phyloP scores from a whole-genome alignment of 2,797 vertebrate species.

The Denticeps clupeoides region DNA sequence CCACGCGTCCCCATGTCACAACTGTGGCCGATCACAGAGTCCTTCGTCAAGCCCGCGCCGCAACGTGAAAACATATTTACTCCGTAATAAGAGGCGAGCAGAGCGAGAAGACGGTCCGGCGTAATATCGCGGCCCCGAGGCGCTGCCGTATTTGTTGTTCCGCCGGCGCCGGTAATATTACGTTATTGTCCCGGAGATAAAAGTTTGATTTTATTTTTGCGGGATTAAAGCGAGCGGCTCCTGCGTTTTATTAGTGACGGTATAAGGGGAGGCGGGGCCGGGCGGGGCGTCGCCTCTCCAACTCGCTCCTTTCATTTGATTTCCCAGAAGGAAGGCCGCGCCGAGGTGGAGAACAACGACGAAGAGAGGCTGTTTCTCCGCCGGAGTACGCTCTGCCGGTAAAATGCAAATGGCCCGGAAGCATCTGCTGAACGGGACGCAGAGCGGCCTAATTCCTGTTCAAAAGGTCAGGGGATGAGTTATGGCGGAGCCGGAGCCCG shows the following conservation, averaged over 20 bases:
- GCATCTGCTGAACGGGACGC: slow-evolving; percentile 60
- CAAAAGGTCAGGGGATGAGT: slow-evolving; percentile 72
- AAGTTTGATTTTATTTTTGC: slow-evolving; percentile 66
- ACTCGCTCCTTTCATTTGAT: slow-evolving; percentile 65
- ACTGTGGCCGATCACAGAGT: too few relatives aligned
- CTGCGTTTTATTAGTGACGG: slow-evolving; percentile 61
- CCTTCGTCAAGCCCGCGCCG: too few relatives aligned
- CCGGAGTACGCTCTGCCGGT: slow-evolving; percentile 47
- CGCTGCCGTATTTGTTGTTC: slow-evolving; percentile 32
- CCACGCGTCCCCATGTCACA: too few relatives aligned
- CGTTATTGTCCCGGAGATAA: slow-evolving; percentile 61
- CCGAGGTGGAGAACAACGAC: slow-evolving; percentile 55
- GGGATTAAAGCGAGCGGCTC: slow-evolving; percentile 59
- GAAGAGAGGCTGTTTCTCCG: slow-evolving; percentile 47
- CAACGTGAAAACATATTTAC: too few relatives aligned
- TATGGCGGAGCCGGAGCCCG: slow-evolving; percentile 64
- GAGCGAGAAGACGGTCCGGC: too few relatives aligned
- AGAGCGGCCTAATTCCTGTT: slow-evolving; percentile 71
- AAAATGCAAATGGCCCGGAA: slow-evolving; percentile 65
- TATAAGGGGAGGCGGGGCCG: slow-evolving; percentile 36
- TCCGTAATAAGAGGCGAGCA: too few relatives aligned
- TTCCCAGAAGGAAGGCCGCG: slow-evolving; percentile 58
- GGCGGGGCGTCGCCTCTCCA: slow-evolving; percentile 40
- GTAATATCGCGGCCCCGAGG: slow-evolving; percentile 37
- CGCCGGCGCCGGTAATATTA: slow-evolving; percentile 63